These are phyloP conservation scores for Drosophila mayaguana DNA, from an alignment of 2,888 invertebrate species.

Conservation along the genomic window DNA sequence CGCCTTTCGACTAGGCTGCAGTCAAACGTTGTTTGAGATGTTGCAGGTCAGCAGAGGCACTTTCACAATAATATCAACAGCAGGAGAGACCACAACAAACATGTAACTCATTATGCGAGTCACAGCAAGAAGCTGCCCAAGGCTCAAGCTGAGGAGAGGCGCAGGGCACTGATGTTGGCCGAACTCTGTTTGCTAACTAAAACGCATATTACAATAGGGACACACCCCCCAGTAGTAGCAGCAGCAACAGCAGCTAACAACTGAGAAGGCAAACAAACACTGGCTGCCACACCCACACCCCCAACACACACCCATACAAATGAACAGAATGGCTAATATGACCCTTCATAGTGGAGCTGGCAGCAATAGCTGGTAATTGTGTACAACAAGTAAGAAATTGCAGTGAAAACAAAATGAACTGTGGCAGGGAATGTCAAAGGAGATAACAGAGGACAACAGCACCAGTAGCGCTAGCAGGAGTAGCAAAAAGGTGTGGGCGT, in stretches of 20 bases:
- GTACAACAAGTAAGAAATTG: conserved; percentile 77
- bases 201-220: conserved; percentile 60
- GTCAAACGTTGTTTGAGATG: background rate
- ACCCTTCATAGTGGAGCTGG: conserved; percentile 3
- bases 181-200: conserved; percentile 46
- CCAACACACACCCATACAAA: conserved; percentile 14
- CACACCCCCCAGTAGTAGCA: conserved; percentile 47
- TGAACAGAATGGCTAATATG: conserved; percentile 24
- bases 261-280: conserved; percentile 42
- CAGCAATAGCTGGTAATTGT: conserved; percentile 74
- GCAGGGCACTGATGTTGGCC: conserved; percentile 4
- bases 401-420: conserved; percentile 75
- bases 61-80: conserved; percentile 5
- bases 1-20: background rate
- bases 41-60: background rate
- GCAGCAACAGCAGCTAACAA: conserved; percentile 24
- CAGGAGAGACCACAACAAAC: conserved; percentile 53
- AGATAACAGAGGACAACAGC: conserved; percentile 35
- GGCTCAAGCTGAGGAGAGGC: conserved; percentile 30
- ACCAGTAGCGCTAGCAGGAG: conserved; percentile 7
- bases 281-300: conserved; percentile 2
- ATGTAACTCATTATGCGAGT: conserved; percentile 73
- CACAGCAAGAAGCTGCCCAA: conserved; percentile 48
- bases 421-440: conserved; percentile 61
- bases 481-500: conserved; percentile 39